Base-by-base conservation (phyloP, 2,888 invertebrate species). In the Dione vanillae region DNA sequence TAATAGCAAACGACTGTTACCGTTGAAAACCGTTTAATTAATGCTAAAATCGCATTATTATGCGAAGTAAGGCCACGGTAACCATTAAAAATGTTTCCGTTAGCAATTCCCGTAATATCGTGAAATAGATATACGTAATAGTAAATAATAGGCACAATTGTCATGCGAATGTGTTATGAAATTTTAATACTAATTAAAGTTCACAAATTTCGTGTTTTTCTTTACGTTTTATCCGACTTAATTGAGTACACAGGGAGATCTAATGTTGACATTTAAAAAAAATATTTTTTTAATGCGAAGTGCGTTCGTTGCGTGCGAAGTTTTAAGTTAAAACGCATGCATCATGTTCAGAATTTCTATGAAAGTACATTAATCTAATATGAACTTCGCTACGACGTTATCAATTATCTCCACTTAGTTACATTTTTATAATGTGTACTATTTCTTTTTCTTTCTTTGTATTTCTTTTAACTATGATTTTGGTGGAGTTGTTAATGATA, bases 11-110 rank as follows among this genome's bases (percentile, higher is more conserved):
- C 65, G 51, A 40, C 54, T 41, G 47, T 65, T 45, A 9, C 35
- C 19, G 40, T 69, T 65, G 69, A 59, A 41, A 73, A 70, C 59
- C 67, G 65, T 71, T 71, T 61, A 71, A 68, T 78, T 78, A 78
- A 79, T 77, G 78, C 80, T 79, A 80, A 79, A 75, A 78, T 70
- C 62, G 47, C 62, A 71, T 73, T 74, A 67, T 69, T 72, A 67
- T 65, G 49, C 40, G 56, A 59, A 20, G 45, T 64, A 67, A 68
- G 70, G 68, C 70, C 54, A 16, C 35, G 54, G 37, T 47, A 41
- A 61, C 20, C 27, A 45, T 45, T 67, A 70, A 70, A 65, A 71
- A 68, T 61, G 51, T 70, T 68, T 65, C 70, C 72, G 74, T 65
- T 69, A 66, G 14, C 49, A 16, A 59, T 65, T 59, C 45, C 40